Percentiles rank a stretch among this genome's conserved stretches.
These are phyloP conservation scores for Tetanocera ferruginea DNA, from an alignment of 2,888 invertebrate species.

Conservation along the genomic window DNA sequence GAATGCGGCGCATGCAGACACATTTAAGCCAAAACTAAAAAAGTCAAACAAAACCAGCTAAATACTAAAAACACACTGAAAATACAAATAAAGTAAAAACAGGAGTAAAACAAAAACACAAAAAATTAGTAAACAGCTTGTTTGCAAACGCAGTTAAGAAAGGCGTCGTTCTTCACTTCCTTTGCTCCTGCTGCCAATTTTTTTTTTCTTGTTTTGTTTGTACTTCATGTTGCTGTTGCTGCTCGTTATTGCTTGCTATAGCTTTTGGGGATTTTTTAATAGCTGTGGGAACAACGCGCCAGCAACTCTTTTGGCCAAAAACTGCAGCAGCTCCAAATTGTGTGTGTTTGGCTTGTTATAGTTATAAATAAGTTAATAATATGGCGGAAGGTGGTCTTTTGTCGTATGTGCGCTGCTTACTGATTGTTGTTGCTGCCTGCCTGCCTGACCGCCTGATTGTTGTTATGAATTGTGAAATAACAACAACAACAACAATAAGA, in stretches of 20 bases:
- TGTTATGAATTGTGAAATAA: conserved; percentile 24
- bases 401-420: conserved; percentile 41
- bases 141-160: conserved; percentile 35
- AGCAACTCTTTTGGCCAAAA: conserved; percentile 17
- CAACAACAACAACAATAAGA: conserved; percentile 2
- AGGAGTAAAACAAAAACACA: not conserved
- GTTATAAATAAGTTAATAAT: conserved; percentile 71
- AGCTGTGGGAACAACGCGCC: conserved; percentile 50
- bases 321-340: conserved; percentile 10
- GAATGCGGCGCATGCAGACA: conserved; percentile 50
- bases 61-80: not conserved
- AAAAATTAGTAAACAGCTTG: conserved; percentile 6
- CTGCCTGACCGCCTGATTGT: conserved; percentile 22
- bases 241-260: conserved; percentile 33
- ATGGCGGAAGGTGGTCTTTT: conserved; percentile 69
- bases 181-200: conserved; percentile 21
- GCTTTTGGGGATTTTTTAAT: conserved; percentile 42
- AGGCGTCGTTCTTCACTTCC: conserved; percentile 31
- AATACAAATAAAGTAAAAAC: not conserved
- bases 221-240: conserved; percentile 19
- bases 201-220: conserved; percentile 25
- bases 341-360: conserved; percentile 56
- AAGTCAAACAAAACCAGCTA: conserved; percentile 5
- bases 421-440: not conserved
- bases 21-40: conserved; percentile 29